Base-by-base conservation (phyloP, 1,140 invertebrate species). In the Mylabris phalerata region DNA sequence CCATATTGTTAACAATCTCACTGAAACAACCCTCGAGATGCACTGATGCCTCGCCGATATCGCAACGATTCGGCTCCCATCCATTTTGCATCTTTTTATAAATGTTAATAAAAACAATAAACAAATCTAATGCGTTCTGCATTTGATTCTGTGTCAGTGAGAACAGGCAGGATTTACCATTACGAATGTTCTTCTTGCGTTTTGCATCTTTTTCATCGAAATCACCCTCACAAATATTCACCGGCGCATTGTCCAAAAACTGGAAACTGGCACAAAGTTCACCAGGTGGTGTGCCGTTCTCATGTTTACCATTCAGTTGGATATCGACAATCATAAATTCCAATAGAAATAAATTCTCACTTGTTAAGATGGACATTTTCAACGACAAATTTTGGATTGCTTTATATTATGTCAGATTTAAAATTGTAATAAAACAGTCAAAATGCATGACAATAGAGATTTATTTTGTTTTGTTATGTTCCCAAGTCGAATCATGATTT, bases 241-340 rank as follows among this genome's bases (percentile, higher is more conserved):
- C 54, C 3, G 79, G 76, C 3, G 75, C 75, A 50, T 80, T 75
- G 51, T 75, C 68, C 38, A 77, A 66, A 56, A 78, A 78, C 62
- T 78, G 72, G 55, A 81, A 75, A 58, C 77, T 79, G 26, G 77
- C 80, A 61, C 75, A 77, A 24, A 76, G 78, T 63, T 64, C 63
- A 3, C 69, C 66, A 13, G 58, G 59, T 3, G 60, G 63, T 7
- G 58, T 50, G 45, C 66, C 62, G 47, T 62, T 7, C 32, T 7
- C 32, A 58, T 55, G 69, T 57, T 63, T 63, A 9, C 54, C 54
- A 40, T 70, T 67, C 39, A 80, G 73, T 41, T 75, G 67, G 25
- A 80, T 73, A 62, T 75, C 79, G 65, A 80, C 79, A 7, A 82
- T 73, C 1, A 82, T 67, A 50, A 80, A 78, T 65, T 82, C 80